Base-by-base conservation (phyloP, 2,888 invertebrate species). In the Brachynemurus nebulosus region DNA sequence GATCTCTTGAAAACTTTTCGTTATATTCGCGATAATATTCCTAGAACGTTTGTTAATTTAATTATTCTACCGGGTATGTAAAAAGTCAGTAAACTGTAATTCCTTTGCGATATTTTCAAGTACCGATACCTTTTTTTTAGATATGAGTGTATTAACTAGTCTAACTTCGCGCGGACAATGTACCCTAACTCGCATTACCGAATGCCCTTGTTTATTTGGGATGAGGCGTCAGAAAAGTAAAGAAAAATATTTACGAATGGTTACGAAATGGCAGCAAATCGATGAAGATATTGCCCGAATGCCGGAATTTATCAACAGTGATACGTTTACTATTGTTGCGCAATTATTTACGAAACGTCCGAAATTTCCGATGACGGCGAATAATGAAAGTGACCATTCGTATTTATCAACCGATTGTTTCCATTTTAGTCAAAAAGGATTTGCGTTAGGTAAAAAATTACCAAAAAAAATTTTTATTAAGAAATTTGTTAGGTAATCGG, bases 341-440 rank as follows among this genome's bases (percentile, higher is more conserved):
- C 73, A 75, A 53, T 68, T 71, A 0, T 69, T 71, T 50, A 58
- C 69, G 0, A 55, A 58, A 27, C 58, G 71, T 39, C 42, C 64
- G 1, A 54, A 54, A 4, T 57, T 73, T 40, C 74, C 74, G 1
- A 55, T 46, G 12, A 56, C 47, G 1, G 49, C 56, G 2, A 55
- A 66, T 37, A 71, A 69, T 1, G 50, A 49, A 1, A 59, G 64
- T 0, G 76, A 78, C 57, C 62, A 64, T 33, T 59, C 66, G 1
- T 74, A 66, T 55, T 57, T 76, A 39, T 70, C 76, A 0, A 57
- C 60, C 25, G 79, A 79, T 55, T 78, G 78, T 55, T 78, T 78
- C 51, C 78, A 79, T 55, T 59, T 75, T 5, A 76, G 73, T 50
- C 77, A 78, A 55, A 73, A 69, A 51, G 65, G 67, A 14, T 69